Evolutionary conservation across 2,113 vertebrate genomes (phyloP), one percentile per base, ranked within the genome.

Genomic region (Poeciliopsis turrubarensis): DNA sequence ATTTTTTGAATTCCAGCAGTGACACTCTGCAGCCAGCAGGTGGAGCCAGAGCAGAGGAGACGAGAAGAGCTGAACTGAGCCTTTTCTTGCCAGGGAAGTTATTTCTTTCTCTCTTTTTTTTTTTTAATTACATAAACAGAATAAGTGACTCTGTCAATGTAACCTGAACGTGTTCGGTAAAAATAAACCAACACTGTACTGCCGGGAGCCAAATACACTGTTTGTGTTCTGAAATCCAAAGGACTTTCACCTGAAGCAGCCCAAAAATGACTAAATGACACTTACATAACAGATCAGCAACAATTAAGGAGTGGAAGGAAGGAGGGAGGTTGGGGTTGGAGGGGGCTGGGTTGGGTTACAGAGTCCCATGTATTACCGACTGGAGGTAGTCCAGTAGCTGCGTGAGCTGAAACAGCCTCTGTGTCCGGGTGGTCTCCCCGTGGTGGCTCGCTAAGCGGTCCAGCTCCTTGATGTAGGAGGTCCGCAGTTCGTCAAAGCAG

Each of bases 401-500:
- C 57, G 97, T 98, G 93, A 99, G 97, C 91, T 98, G 97, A 86
- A 97, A 97, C 93, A 98, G 97, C 12, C 97, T 95, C 77, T 96
- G 94, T 15, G 96, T 96, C 73, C 96, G 96, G 91, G 96, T 96
- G 91, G 95, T 95, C 92, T 97, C 97, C 79, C 96, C 95, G 78
- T 94, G 94, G 92, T 94, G 95, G 84, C 96, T 96, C 32, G 96
- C 96, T 91, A 98, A 95, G 37, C 97, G 96, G 87, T 98, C 96
- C 32, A 99, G 95, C 91, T 99, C 97, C 87, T 97, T 98, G 78
- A 99, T 97, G 94, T 99, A 99, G 92, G 97, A 97, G 95, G 96
- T 96, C 88, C 97, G 96, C 87, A 99, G 96, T 86, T 99, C 96
- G 86, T 99, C 96, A 54, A 99, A 99, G 89, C 95, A 97, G 61